Base-by-base conservation (phyloP, 2,888 invertebrate genomes). In the Halictus quadricinctus region DNA sequence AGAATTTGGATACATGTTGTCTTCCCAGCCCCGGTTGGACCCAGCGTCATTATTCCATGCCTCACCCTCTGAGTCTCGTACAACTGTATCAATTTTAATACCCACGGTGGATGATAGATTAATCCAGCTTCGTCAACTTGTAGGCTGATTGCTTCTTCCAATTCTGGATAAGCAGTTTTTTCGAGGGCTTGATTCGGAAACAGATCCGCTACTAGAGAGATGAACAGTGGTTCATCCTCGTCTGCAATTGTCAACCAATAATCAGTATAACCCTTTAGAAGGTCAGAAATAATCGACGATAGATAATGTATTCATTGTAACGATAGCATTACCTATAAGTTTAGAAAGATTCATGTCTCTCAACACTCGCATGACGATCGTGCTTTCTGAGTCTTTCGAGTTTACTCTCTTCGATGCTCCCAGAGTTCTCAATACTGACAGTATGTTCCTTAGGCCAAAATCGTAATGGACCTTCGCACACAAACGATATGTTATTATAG, bases 341-440 rank as follows among this genome's bases (percentile, higher is more conserved):
- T 99, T 99, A 6, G 99, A 99, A 29, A 99, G 95, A 95, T 99
- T 99, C 99, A 99, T 99, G 94, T 99, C 99, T 89, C 99, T 95
- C n/a, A 99, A 95, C 18, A 99, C 99, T 92, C 99, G 95, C 99
- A 99, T 99, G 21, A 99, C 99, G 89, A 98, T 99, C 21, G 98
- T 98, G 92, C 98, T 98, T 95, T 99, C 99, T 69, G 97, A 97
- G 95, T 99, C 99, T 95, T 98, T 98, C 13, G 97, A 97, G 95
- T 99, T 99, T 13, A 97, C 96, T 85, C 99, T 96, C 94, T 99
- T 99, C 0, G 98, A 97, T 0, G 99, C 98, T 12, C 99, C 99
- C 25, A 99, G 95, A 12, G 98, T 98, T 89, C 99, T 96, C 75
- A 99, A 95, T 5, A 99, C 99, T 0, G 99, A 99, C 25, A 99